Base-by-base conservation (phyloP, 1,140 invertebrate species). In the Oreohelix idahoensis region DNA sequence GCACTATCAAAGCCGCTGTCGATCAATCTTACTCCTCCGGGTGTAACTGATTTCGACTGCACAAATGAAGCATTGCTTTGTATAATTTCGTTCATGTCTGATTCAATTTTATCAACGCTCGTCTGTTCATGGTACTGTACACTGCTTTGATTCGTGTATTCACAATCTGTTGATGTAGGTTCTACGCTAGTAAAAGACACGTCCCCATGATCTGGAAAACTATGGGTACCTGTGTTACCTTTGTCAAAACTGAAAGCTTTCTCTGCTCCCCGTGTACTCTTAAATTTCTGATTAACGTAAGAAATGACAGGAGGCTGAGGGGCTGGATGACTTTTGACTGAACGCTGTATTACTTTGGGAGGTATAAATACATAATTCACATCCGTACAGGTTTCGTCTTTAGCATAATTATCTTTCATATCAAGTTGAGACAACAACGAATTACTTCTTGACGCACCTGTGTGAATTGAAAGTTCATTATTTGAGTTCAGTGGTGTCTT, bases 1-100 rank as follows among this genome's bases (percentile, higher is more conserved):
- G 84, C 88, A 83, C 87, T 91, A 66, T 91, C 90, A 84, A 91
- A 91, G 42, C 90, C 90, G 84, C 90, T 91, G 80, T 91, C 90
- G 29, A 89, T 85, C 35, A 86, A 58, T 70, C 83, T 87, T 38
- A 85, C 75, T 70, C 79, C 80, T 20, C 81, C 45, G 0, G 80
- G 80, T 26, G 75, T 29, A 51, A 35, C 39, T 20, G 32, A 26
- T 1, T 39, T 69, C 26, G 38, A 63, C 29, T 32, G 26, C 42
- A 45, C n/a, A 15, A 39, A 70, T n/a, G 80, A 49, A 36, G 32
- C 45, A 32, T 58, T 75, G 36, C 80, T 75, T 45, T 45, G 42
- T 20, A 75, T 84, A 51, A 84, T 89, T 78, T 36, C 84, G 79
- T 49, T 79, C 84, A 74, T 86, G 80, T 71, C 84, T 81, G 74